Percentiles rank a stretch among this genome's conserved stretches.
Evolutionary conservation across 1,140 invertebrate species (phyloP).

Genomic region (Drosophila chauvacae): DNA sequence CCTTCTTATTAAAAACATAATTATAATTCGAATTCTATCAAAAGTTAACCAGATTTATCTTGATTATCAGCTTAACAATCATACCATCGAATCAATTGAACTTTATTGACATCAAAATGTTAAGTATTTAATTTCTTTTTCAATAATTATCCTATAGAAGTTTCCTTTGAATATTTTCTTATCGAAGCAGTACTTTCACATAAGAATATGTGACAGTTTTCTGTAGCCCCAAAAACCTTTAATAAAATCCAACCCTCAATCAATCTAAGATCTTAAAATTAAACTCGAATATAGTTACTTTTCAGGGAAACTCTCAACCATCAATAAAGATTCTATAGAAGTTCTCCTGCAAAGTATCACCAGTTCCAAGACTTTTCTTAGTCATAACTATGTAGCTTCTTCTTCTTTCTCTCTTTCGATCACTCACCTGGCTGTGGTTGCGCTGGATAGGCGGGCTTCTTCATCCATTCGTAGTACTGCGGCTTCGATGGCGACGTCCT

Average conservation of each 20-base stretch:
- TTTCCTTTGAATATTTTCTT: neutral
- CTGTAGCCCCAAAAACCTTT: neutral
- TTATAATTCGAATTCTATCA: too few species aligned
- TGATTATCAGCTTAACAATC: too few species aligned
- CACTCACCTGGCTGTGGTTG: constrained; percentile 92
- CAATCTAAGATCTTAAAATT: neutral
- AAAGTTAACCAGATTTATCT: too few species aligned
- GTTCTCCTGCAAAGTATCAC: neutral
- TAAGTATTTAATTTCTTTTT: too few species aligned
- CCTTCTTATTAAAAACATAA: neutral
- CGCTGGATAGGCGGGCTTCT: constrained; percentile 92
- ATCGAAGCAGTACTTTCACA: neutral
- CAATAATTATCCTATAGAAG: neutral
- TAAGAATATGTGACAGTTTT: neutral
- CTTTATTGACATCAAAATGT: too few species aligned
- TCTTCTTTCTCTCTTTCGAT: neutral
- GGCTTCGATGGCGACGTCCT: constrained; percentile 88
- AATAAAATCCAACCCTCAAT: neutral
- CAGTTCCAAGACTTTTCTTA: neutral
- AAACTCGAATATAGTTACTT: neutral
- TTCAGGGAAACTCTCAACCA: neutral
- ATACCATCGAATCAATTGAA: too few species aligned
- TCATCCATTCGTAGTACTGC: constrained; percentile 96
- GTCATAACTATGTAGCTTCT: neutral
- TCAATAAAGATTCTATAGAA: neutral